A percentile compares a stretch with the other conserved stretches of the same genome.
Evolutionary conservation across 2,888 invertebrate genomes (phyloP).

Genomic region (Catonia carolina): DNA sequence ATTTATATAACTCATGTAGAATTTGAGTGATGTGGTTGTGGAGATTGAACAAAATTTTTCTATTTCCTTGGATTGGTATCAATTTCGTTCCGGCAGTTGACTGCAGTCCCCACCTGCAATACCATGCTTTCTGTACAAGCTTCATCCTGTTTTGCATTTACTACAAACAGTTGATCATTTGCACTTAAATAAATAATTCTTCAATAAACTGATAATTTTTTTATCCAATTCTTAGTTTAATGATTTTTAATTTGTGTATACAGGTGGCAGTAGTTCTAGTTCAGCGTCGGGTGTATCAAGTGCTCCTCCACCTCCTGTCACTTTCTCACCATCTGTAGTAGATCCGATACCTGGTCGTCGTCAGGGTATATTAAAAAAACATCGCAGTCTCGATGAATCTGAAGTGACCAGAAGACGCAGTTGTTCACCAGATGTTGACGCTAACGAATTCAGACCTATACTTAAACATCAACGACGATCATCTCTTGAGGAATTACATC

Average conservation of each 20-base stretch:
- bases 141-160: too few relatives aligned
- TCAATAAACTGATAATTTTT: too few relatives aligned
- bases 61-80: too few relatives aligned
- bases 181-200: too few relatives aligned
- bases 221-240: neutral
- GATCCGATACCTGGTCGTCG: constrained; percentile 54
- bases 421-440: constrained; percentile 57
- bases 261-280: neutral
- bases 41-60: too few relatives aligned
- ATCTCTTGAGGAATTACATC: constrained; percentile 60
- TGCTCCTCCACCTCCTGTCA: constrained; percentile 44
- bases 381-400: constrained; percentile 73
- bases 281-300: neutral
- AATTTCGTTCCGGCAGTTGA: too few relatives aligned
- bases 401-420: constrained; percentile 61
- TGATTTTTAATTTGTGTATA: neutral
- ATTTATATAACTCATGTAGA: too few relatives aligned
- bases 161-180: too few relatives aligned
- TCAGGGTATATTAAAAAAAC: constrained; percentile 76
- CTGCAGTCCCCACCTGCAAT: too few relatives aligned
- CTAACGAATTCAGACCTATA: constrained; percentile 59
- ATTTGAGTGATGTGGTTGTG: too few relatives aligned
- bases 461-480: constrained; percentile 61
- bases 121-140: too few relatives aligned
- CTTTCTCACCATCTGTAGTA: constrained; percentile 69